Base-by-base conservation (phyloP, 2,888 invertebrate genomes). In the Eupeodes luniger region DNA sequence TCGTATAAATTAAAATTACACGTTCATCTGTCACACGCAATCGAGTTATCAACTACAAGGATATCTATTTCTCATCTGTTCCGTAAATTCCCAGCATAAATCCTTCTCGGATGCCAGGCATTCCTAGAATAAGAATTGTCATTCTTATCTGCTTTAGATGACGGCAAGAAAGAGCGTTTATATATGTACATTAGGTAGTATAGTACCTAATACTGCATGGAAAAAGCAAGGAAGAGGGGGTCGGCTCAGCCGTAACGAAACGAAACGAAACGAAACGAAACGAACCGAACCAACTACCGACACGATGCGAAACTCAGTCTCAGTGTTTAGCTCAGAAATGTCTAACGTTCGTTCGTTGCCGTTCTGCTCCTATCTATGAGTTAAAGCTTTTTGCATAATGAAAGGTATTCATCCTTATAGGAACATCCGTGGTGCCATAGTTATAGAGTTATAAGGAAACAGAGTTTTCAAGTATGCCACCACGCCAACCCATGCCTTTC, bases 331-430 rank as follows among this genome's bases (percentile, higher is more conserved):
- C 72, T 72, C 61, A 59, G n/a, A 61, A 16, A 55, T 55, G 59
- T 49, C 16, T n/a, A 80, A 19, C 49, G 53, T 51, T 49, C 5
- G 27, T 78, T 78, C 16, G 74, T 16, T n/a, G 9, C 14, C 27
- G 27, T n/a, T 55, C 79, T 69, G 59, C 62, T 81, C 67, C 62
- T 81, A 88, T 88, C 87, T 84, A 84, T 88, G 88, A 88, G 77
- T 53, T 81, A 78, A 78, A 75, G 84, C 84, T 84, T 81, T 84
- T 81, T 88, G 88, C 84, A 88, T 88, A 88, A 88, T 88, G 81
- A 88, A 88, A 84, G 74, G 78, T 74, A 84, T 81, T 84, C 84
- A 81, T 81, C 53, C 88, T 40, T 64, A 70, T 27, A 59, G 57
- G 70, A 57, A 69, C 61, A 62, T 66, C 66, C 66, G 53, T 53